phyloP scores from a whole-genome alignment of 2,113 vertebrate genomes.

The Todiramphus chloris region DNA sequence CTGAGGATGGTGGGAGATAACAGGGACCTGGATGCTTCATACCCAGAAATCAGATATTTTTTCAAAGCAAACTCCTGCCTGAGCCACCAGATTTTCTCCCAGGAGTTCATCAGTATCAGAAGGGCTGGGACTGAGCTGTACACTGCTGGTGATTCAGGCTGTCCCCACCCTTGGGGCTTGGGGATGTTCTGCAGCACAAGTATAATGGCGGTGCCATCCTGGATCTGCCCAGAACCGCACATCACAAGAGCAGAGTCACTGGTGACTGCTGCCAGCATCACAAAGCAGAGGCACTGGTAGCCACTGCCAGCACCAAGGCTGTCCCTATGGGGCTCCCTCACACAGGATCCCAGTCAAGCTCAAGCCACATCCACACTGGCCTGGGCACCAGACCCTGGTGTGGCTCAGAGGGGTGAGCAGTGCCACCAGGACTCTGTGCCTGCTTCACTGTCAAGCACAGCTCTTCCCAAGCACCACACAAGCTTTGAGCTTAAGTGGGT shows the following conservation, averaged over 20 bases:
- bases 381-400: not conserved
- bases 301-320: not conserved
- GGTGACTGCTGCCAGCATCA: not conserved
- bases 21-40: accelerated
- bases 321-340: not conserved
- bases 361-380: not conserved
- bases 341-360: too few species aligned
- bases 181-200: not conserved
- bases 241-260: not conserved
- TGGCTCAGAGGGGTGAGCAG: not conserved
- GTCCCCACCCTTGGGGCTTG: not conserved
- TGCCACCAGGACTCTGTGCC: not conserved
- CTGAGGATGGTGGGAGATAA: not conserved
- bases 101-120: not conserved
- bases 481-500: not conserved
- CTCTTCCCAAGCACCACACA: not conserved
- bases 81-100: not conserved
- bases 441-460: not conserved
- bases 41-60: not conserved
- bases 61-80: not conserved
- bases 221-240: not conserved
- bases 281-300: not conserved
- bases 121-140: not conserved
- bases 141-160: accelerated
- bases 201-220: accelerated